Conservation (phyloP, 2,888 invertebrate species). For the Papilio elwesi region DNA sequence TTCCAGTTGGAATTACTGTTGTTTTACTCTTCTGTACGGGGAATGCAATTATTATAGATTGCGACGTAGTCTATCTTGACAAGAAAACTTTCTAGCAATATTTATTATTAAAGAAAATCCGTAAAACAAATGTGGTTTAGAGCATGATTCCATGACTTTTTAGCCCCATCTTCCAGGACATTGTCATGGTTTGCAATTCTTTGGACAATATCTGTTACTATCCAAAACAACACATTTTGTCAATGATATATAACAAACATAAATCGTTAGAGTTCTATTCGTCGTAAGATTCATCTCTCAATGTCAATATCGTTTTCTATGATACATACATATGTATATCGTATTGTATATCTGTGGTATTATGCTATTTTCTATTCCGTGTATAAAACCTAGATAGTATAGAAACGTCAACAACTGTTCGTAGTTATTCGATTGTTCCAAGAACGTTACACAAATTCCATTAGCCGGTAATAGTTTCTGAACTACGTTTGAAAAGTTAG, state of each 20-base stretch:
- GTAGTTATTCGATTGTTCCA: slow-evolving; percentile 14
- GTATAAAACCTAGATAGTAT: neutral
- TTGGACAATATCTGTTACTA: no score
- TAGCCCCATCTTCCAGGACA: no score
- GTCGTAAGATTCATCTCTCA: no score
- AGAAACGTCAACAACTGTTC: slow-evolving; percentile 6
- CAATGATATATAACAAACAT: no score
- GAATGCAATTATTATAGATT: slow-evolving; percentile 18
- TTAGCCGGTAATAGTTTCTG: slow-evolving; percentile 44
- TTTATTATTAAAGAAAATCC: neutral
- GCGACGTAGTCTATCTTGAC: neutral
- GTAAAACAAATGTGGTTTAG: no score
- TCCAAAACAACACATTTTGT: no score
- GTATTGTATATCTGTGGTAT: neutral
- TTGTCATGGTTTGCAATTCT: no score
- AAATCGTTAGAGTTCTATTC: no score
- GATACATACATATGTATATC: no score
- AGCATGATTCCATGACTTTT: no score
- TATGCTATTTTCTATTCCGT: neutral
- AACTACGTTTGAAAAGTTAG: slow-evolving; percentile 40
- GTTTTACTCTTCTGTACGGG: slow-evolving; percentile 14
- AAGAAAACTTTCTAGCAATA: neutral
- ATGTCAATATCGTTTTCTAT: neutral
- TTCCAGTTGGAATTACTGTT: slow-evolving; percentile 2
- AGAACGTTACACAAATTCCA: slow-evolving; percentile 42